Percentiles rank a stretch among this genome's conserved stretches.
Conservation (phyloP, 2,113 vertebrate genomes). For the mouse (Mus musculus) region GRCm39 chr3:134108001-134108500, state of each 20-base stretch:
- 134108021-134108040: neutral
- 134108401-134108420: neutral
- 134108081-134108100: neutral
- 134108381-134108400: neutral
- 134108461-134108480: neutral
- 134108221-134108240: neutral
- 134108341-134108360: neutral
- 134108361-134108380: neutral
- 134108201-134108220: neutral
- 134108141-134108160: neutral
- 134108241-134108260: rapidly evolving
- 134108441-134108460: neutral
- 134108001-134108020: neutral
- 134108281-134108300: neutral
- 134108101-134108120: neutral
- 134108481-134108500: neutral
- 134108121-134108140: constrained; percentile 2
- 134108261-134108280: neutral
- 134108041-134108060: neutral
- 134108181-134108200: neutral
- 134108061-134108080: neutral
- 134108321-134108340: neutral
- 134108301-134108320: neutral
- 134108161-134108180: neutral
- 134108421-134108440: neutral